A percentile compares a stretch with the other conserved stretches of the same genome.
These are phyloP conservation scores for Magallana angulata DNA, from an alignment of 1,140 invertebrate genomes.

Conservation along the genomic window DNA sequence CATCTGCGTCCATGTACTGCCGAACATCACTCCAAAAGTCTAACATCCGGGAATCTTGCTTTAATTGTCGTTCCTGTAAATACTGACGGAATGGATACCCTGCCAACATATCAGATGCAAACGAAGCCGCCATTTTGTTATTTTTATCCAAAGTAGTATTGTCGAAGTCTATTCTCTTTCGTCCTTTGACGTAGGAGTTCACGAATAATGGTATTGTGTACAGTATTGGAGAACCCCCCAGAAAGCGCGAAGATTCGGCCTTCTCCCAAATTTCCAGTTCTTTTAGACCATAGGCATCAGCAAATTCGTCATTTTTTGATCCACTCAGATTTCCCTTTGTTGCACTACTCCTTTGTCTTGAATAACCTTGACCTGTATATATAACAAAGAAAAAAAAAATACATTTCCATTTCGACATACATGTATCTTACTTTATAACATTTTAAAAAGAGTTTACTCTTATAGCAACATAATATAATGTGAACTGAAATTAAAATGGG, in stretches of 20 bases:
- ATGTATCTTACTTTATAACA: too few species aligned
- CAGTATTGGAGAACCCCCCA: neutral
- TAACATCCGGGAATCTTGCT: conserved; percentile 49
- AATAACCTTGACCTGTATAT: neutral
- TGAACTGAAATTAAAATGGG: too few species aligned
- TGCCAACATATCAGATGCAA: conserved; percentile 59
- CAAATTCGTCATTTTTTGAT: neutral
- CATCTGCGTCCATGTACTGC: conserved; percentile 61
- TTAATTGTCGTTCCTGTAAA: conserved; percentile 38
- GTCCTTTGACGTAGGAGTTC: conserved; percentile 57
- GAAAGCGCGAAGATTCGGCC: conserved; percentile 1
- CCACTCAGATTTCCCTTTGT: neutral
- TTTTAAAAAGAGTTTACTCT: too few species aligned
- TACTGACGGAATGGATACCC: conserved; percentile 55
- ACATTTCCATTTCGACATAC: too few species aligned
- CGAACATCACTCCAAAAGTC: conserved; percentile 63
- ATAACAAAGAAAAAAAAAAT: too few species aligned
- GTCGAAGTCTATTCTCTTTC: conserved; percentile 32
- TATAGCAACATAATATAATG: too few species aligned
- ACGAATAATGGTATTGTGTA: conserved; percentile 51
- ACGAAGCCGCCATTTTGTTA: conserved; percentile 54
- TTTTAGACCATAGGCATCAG: neutral
- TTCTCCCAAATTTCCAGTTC: conserved; percentile 22
- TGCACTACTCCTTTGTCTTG: neutral
- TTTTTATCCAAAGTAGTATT: conserved; percentile 37